These are phyloP conservation scores for Euphonia xanthogaster DNA, from an alignment of 2,797 vertebrate species.

Conservation along the genomic window DNA sequence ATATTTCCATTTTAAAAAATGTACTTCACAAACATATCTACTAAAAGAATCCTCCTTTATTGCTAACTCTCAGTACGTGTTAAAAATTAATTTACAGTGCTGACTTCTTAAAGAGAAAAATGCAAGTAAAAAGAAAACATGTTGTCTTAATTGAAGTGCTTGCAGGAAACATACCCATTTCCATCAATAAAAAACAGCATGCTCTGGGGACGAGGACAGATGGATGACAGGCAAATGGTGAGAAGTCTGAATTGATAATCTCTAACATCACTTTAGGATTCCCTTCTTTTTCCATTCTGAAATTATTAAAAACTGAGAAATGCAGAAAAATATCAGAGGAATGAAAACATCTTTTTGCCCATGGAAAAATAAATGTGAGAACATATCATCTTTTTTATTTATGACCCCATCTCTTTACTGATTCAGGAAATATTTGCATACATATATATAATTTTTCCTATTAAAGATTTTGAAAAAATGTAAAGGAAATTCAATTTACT, in stretches of 20 bases:
- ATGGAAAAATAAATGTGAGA: neutral
- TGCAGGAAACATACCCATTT: neutral
- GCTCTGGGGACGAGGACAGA: neutral
- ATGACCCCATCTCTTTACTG: neutral
- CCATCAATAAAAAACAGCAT: neutral
- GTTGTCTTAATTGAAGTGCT: neutral
- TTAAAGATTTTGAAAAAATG: neutral
- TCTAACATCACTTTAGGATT: neutral
- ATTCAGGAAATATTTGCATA: neutral
- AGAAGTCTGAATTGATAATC: neutral
- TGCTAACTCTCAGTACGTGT: neutral
- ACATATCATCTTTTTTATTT: neutral
- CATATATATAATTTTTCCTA: neutral
- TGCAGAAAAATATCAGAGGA: neutral
- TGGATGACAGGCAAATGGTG: neutral
- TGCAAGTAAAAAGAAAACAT: neutral
- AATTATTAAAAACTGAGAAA: neutral
- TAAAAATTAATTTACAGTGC: neutral
- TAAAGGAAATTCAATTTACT: neutral
- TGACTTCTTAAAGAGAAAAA: constrained; percentile 12
- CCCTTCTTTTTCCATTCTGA: neutral
- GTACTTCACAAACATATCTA: neutral
- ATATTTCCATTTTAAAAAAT: neutral
- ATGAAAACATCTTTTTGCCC: neutral
- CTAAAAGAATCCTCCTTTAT: neutral